Evolutionary conservation across 2,113 vertebrate genomes (phyloP), one percentile per base, ranked within the genome.

Genomic region (Leiothrix lutea): DNA sequence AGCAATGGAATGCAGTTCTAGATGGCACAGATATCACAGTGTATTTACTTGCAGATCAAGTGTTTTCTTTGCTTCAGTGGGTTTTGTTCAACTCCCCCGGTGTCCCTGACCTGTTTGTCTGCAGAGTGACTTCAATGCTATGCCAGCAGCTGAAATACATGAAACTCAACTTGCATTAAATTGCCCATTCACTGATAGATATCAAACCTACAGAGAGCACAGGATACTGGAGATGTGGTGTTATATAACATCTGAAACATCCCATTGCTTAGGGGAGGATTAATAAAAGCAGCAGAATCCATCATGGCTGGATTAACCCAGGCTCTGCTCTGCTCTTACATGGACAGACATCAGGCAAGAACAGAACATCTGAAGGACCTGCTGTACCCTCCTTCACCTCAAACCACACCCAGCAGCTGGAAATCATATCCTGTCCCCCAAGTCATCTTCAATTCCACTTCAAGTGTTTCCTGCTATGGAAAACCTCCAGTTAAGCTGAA

Each of bases 121-220:
- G 60, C 40, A 71, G 11, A 77, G 22, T 14, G 56, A 56, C 33
- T 73, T 51, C 44, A 85, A 7, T 12, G 42, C 77, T 11, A 15
- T 1, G 4, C 42, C 47, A 81, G 19, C 2, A 54, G 24, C 38
- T 47, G 35, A 50, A 77, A 29, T 12, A 14, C 2, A 45, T 12
- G 22, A 50, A 91, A 35, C 1, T 23, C 18, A 86, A 85, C 36
- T 72, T 57, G 11, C 67, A 85, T 73, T 29, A 61, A 85, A 93
- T 5, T 0, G 1, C 13, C 36, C 4, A 0, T 56, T 51, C n/a
- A 38, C 2, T 44, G 23, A 53, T 1, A 38, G 65, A 5, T 23
- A 90, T 36, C 50, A 73, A 36, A 61, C 29, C 26, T 33, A 33
- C 58, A 62, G 60, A 82, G 33, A 70, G 21, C 12, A 25, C 3